Evolutionary conservation across 2,888 invertebrate genomes (phyloP), one percentile per base, ranked within the genome.

Genomic region (Clivina fossor): DNA sequence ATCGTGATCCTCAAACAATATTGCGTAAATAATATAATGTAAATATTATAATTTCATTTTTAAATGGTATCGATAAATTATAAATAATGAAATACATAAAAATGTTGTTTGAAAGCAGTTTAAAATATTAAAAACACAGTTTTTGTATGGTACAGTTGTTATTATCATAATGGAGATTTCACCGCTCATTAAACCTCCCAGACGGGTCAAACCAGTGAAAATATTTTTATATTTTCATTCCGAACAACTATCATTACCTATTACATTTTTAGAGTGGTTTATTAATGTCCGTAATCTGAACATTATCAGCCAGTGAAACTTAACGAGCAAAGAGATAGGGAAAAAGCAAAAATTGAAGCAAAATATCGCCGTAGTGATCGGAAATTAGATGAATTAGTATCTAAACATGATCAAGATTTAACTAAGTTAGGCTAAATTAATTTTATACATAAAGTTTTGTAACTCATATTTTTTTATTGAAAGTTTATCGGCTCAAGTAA

Each of bases 241-340:
- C n/a, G n/a, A n/a, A n/a, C n/a, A n/a, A n/a, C n/a, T n/a, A n/a
- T n/a, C n/a, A n/a, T n/a, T n/a, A n/a, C n/a, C 37, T n/a, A 35
- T 47, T n/a, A 44, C 53, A 20, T 58, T 67, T 67, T 37, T 73
- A 90, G 90, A 88, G 88, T 71, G 90, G 91, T 54, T 79, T 91
- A 55, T 78, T 98, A 63, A 96, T 97, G 85, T 92, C 93, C 56
- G 95, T 98, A 40, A 95, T 98, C 63, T 84, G 95, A 62, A 93
- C 95, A 0, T 76, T 98, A 57, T 95, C 95, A 19, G 90, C 94
- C 5, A 93, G 93, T 76, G 93, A 93, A 72, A 93, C 92, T 3
- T n/a, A 91, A 91, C 70, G 94, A 94, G 69, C 93, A 97, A 69
- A 76, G 92, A 46, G 91, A 96, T 69, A 86, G 91, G 66, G 96